Conservation (phyloP, 2,888 invertebrate species). For the Noctua janthina region DNA sequence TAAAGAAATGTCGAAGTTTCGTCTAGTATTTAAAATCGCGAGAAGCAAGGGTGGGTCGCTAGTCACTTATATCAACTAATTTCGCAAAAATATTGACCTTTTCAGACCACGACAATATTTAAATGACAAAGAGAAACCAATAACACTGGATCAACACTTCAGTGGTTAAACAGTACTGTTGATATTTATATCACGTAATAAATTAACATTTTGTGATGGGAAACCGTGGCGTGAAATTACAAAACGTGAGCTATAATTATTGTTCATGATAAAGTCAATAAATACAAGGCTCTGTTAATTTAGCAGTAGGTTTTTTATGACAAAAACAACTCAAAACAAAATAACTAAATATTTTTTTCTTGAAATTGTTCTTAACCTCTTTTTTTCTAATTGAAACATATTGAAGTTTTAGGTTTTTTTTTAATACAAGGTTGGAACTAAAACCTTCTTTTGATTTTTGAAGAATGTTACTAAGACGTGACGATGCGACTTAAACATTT, state of each 20-base stretch:
- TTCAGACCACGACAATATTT: slow-evolving; percentile 1
- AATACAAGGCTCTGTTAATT: slow-evolving; percentile 15
- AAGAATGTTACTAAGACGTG: background rate
- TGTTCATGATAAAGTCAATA: slow-evolving; percentile 40
- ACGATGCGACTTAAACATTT: background rate
- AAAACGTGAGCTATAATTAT: slow-evolving; percentile 39
- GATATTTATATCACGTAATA: slow-evolving; percentile 58
- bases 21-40: background rate
- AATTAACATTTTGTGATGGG: slow-evolving; percentile 58
- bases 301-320: background rate
- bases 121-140: slow-evolving; percentile 21
- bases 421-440: background rate
- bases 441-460: background rate
- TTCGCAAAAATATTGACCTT: background rate
- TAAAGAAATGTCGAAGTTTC: no score
- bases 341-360: background rate
- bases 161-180: slow-evolving; percentile 32
- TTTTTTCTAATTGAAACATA: background rate
- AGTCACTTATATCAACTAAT: background rate
- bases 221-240: slow-evolving; percentile 60
- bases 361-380: background rate
- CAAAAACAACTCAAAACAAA: no score
- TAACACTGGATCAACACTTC: slow-evolving; percentile 10
- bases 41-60: no score
- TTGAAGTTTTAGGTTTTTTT: no score